A percentile compares a stretch with the other conserved stretches of the same genome.
Evolutionary conservation across 2,113 vertebrate genomes (phyloP).

Genomic region (Hemiscyllium ocellatum): DNA sequence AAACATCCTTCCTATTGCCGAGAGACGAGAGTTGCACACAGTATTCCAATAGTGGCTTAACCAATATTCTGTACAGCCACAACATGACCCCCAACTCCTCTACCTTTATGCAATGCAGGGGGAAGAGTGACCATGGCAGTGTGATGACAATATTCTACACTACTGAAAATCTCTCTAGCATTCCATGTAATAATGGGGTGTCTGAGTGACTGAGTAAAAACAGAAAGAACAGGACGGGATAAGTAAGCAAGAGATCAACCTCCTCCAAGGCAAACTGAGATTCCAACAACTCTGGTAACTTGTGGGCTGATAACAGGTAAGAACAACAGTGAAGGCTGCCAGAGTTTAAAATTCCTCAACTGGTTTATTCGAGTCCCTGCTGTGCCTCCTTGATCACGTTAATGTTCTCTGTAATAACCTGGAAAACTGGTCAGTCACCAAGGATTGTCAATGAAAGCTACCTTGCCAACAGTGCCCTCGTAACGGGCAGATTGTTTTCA

Average conservation of each 20-base stretch:
- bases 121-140: background rate
- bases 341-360: background rate
- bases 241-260: background rate
- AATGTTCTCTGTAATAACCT: background rate
- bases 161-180: background rate
- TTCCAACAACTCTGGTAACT: background rate
- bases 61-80: too few relatives aligned
- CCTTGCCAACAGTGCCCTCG: background rate
- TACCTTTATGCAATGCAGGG: background rate
- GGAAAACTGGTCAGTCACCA: background rate
- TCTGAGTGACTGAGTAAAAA: background rate
- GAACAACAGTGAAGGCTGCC: background rate
- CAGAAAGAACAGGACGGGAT: background rate
- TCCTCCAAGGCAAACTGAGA: background rate
- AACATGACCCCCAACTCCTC: too few relatives aligned
- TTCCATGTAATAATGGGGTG: background rate
- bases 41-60: too few relatives aligned
- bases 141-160: background rate
- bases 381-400: background rate
- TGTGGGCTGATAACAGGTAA: background rate
- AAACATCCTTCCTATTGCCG: too few relatives aligned
- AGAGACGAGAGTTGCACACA: too few relatives aligned
- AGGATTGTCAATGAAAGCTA: background rate
- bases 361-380: background rate
- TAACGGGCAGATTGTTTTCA: background rate